A percentile compares a stretch with the other conserved stretches of the same genome.
Conservation (phyloP, 1,140 invertebrate species). For the Drosophila orosa region DNA sequence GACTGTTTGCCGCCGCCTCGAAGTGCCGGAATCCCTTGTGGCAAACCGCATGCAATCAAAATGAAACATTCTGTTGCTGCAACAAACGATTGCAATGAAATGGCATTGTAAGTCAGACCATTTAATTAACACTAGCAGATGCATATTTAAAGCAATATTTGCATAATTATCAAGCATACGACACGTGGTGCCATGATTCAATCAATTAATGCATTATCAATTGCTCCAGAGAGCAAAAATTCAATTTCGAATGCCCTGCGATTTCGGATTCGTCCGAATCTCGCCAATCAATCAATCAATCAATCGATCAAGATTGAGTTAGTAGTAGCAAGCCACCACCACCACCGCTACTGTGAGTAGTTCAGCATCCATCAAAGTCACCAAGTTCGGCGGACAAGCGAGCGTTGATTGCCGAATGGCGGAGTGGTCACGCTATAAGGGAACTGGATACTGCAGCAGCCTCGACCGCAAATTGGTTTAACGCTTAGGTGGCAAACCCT, state of each 20-base stretch:
- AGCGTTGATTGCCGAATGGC: constrained; percentile 8
- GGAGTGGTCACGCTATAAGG: constrained; percentile 16
- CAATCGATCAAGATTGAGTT: constrained; percentile 61
- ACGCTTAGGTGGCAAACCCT: constrained; percentile 48
- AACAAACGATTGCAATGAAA: constrained; percentile 18
- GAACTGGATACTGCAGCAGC: background rate
- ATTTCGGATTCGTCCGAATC: background rate
- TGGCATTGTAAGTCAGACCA: constrained; percentile 20
- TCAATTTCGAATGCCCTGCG: constrained; percentile 19
- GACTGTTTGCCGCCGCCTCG: constrained; percentile 4
- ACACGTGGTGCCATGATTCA: constrained; percentile 25
- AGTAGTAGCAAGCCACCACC: constrained; percentile 14
- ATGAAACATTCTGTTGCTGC: constrained; percentile 21
- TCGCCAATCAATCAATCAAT: constrained; percentile 25
- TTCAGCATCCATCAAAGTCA: constrained; percentile 63
- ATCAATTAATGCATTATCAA: constrained; percentile 33
- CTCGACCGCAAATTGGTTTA: constrained; percentile 56
- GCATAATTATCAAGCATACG: constrained; percentile 25
- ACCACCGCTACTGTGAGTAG: constrained; percentile 10
- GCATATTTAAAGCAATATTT: constrained; percentile 25
- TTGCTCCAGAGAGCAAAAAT: constrained; percentile 9
- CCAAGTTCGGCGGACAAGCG: constrained; percentile 17
- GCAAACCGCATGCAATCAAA: constrained; percentile 34
- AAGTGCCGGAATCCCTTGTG: constrained; percentile 29
- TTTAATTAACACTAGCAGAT: constrained; percentile 25